A percentile compares a stretch with the other conserved stretches of the same genome.
These are phyloP conservation scores for Heptranchias perlo DNA, from an alignment of 2,113 vertebrate genomes.

Conservation along the genomic window DNA sequence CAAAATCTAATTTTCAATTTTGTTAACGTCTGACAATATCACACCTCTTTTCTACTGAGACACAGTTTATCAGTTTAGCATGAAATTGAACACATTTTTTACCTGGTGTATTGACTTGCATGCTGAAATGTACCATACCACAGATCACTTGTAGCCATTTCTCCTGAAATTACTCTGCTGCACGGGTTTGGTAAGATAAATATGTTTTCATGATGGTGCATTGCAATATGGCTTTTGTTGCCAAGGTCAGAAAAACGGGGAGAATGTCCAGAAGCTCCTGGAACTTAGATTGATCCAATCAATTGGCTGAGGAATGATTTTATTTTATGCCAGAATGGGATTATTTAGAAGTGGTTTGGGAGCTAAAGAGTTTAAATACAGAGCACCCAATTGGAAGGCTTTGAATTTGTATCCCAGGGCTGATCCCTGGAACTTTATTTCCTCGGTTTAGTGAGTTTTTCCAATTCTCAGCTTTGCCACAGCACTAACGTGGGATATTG, in stretches of 20 bases:
- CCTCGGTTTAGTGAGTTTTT: background rate
- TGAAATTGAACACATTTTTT: background rate
- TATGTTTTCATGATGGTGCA: too few relatives aligned
- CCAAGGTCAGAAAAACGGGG: background rate
- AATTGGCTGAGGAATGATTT: background rate
- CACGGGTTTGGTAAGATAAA: background rate
- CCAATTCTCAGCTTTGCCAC: background rate
- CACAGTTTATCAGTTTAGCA: background rate
- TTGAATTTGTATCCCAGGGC: background rate
- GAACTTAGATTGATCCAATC: background rate
- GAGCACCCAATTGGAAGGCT: background rate
- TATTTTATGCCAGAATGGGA: background rate
- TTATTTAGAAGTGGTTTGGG: too few relatives aligned
- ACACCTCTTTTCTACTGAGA: background rate
- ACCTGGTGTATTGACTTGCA: background rate
- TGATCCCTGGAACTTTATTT: background rate
- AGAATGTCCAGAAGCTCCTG: background rate
- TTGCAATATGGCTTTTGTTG: background rate
- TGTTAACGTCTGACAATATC: background rate
- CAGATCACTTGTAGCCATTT: background rate
- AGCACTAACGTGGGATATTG: background rate
- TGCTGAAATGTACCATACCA: background rate
- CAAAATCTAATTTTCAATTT: background rate
- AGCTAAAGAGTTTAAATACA: background rate
- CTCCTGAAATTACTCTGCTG: background rate